phyloP scores from a whole-genome alignment of 2,797 vertebrate species.

The Pristis pectinata region DNA sequence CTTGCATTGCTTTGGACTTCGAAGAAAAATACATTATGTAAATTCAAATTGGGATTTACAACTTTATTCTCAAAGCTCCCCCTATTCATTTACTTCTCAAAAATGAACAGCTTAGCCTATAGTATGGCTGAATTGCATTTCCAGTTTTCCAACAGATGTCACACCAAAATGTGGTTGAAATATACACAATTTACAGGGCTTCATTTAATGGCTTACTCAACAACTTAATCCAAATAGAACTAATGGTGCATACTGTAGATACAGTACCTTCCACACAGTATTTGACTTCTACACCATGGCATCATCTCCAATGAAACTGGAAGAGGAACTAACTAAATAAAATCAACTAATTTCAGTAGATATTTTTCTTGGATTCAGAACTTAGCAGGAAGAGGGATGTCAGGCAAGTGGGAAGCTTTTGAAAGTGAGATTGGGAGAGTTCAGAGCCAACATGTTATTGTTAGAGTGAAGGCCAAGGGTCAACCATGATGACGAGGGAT shows the following conservation, averaged over 20 bases:
- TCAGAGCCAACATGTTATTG: no score
- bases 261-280: background rate
- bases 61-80: background rate
- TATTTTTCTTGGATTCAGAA: background rate
- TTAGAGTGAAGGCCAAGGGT: no score
- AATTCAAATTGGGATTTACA: background rate
- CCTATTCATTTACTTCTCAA: background rate
- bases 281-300: background rate
- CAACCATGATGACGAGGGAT: no score
- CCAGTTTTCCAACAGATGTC: background rate
- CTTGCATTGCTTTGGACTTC: background rate
- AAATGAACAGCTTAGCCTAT: background rate
- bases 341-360: background rate
- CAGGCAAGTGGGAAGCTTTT: no score
- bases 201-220: background rate
- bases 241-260: background rate
- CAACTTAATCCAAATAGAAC: background rate
- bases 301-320: background rate
- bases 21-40: background rate
- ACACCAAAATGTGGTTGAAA: background rate
- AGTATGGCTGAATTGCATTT: background rate
- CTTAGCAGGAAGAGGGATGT: no score
- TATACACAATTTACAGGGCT: background rate
- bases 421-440: no score
- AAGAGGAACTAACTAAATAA: background rate